Percentiles rank a stretch among this genome's conserved stretches.
Conservation (phyloP, 2,888 invertebrate species). For the Abscondita cerata region DNA sequence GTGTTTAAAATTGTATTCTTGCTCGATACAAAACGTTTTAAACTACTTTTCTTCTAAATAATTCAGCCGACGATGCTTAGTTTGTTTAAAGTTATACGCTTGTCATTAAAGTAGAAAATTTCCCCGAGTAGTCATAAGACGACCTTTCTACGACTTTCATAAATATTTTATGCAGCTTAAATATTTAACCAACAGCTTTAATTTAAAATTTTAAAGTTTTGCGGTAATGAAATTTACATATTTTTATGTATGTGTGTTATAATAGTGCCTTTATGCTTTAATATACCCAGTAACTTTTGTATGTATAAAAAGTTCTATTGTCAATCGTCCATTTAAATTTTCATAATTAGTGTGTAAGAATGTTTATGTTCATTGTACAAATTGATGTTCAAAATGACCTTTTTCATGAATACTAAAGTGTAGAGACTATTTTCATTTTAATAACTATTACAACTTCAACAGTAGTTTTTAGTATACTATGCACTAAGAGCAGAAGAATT, state of each 20-base stretch:
- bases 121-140: constrained; percentile 18
- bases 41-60: constrained; percentile 6
- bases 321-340: too few species aligned
- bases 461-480: too few species aligned
- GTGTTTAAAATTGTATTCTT: constrained; percentile 7
- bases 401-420: too few species aligned
- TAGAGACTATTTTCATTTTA: too few species aligned
- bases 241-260: background rate
- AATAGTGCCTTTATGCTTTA: background rate
- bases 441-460: too few species aligned
- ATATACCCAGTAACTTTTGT: background rate
- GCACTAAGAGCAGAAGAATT: too few species aligned
- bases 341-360: too few species aligned
- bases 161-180: constrained; percentile 22
- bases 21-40: background rate
- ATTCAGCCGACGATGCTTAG: background rate
- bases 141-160: constrained; percentile 16
- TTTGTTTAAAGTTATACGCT: constrained; percentile 13
- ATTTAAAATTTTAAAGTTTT: constrained; percentile 20
- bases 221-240: constrained; percentile 19
- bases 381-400: too few species aligned
- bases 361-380: too few species aligned
- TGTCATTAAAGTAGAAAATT: constrained; percentile 11
- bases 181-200: constrained; percentile 26
- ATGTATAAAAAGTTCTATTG: too few species aligned